phyloP scores from a whole-genome alignment of 1,140 invertebrate genomes.

The Sitodiplosis mosellana region DNA sequence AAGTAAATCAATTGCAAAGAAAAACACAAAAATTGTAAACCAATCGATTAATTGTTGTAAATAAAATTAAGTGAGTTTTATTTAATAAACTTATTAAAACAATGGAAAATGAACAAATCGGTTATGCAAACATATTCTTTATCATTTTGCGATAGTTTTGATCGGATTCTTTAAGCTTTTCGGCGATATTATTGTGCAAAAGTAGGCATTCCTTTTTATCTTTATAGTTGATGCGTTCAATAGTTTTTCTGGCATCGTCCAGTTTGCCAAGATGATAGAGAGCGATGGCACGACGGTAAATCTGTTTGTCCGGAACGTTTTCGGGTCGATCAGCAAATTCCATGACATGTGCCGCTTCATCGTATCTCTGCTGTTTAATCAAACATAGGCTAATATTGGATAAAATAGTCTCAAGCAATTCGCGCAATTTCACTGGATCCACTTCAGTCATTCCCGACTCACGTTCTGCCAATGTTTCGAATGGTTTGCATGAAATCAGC shows the following conservation, averaged over 20 bases:
- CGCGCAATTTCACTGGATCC: constrained; percentile 10
- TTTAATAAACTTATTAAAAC: too few species aligned
- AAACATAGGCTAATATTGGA: constrained; percentile 21
- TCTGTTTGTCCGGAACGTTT: constrained; percentile 17
- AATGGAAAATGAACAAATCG: too few species aligned
- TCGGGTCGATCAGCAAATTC: constrained; percentile 15
- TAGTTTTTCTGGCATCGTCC: constrained; percentile 15
- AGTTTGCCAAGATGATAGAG: constrained; percentile 18
- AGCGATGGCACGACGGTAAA: constrained; percentile 19
- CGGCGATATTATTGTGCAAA: constrained; percentile 12
- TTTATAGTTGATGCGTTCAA: constrained; percentile 16
- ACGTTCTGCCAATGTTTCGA: constrained; percentile 7
- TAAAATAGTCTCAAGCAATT: constrained; percentile 17
- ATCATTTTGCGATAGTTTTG: constrained; percentile 19
- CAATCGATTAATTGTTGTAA: too few species aligned
- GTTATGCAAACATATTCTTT: constrained; percentile 22
- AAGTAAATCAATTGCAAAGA: not conserved
- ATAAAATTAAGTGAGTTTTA: too few species aligned
- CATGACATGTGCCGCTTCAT: constrained; percentile 18
- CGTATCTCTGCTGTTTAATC: constrained; percentile 18
- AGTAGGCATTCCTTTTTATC: constrained; percentile 19
- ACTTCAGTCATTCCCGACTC: constrained; percentile 11
- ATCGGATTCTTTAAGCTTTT: constrained; percentile 16
- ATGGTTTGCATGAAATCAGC: constrained; percentile 20
- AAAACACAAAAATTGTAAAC: too few species aligned